A percentile compares a stretch with the other conserved stretches of the same genome.
phyloP scores from a whole-genome alignment of 2,797 vertebrate species.

The Lacerta bilineata region DNA sequence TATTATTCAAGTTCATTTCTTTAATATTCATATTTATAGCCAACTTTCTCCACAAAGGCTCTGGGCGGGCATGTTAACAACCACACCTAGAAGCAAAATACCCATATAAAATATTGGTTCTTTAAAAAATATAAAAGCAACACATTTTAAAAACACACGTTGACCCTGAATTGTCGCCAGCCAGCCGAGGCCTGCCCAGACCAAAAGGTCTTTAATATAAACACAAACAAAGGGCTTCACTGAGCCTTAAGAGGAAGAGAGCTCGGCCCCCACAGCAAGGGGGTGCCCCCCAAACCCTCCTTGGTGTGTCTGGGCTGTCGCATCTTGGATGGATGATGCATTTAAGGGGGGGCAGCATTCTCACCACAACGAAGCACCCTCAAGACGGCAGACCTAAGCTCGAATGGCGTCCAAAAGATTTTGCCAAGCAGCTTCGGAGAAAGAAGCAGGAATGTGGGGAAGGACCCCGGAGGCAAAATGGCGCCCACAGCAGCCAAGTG shows the following conservation, averaged over 20 bases:
- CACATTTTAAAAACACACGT: neutral
- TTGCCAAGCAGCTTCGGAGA: too few species aligned
- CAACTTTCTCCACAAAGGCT: neutral
- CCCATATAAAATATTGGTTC: constrained; percentile 20
- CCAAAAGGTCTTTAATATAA: neutral
- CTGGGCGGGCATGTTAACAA: neutral
- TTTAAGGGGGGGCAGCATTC: neutral
- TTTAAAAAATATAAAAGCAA: constrained; percentile 14
- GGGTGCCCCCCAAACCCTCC: neutral
- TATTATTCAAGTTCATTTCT: neutral
- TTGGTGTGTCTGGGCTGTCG: too few species aligned
- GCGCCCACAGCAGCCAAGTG: too few species aligned
- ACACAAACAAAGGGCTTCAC: too few species aligned
- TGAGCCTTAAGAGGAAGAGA: neutral
- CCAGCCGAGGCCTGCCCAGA: neutral
- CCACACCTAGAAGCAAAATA: neutral
- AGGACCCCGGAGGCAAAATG: too few species aligned
- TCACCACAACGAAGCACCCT: neutral
- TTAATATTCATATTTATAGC: neutral
- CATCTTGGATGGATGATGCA: too few species aligned
- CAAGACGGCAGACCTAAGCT: too few species aligned
- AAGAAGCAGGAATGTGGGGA: too few species aligned
- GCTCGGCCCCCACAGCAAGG: neutral
- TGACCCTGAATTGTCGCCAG: neutral
- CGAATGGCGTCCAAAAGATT: too few species aligned